phyloP scores from a whole-genome alignment of 2,797 vertebrate species.

The Pipistrellus kuhlii region DNA sequence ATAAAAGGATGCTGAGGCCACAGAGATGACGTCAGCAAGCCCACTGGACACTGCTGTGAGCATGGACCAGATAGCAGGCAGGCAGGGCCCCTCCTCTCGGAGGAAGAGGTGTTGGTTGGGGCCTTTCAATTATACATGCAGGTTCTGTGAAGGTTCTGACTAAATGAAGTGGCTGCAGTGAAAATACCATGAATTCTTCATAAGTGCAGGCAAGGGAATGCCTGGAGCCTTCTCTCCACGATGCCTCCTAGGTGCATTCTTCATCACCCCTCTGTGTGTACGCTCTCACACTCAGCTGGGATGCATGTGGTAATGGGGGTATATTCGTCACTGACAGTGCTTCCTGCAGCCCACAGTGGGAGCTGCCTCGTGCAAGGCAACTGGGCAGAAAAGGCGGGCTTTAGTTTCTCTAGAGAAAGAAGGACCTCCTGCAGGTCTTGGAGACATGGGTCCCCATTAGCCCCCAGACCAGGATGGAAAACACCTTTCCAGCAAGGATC shows the following conservation, averaged over 20 bases:
- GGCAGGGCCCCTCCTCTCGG: background rate
- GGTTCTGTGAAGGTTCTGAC: conserved; percentile 82
- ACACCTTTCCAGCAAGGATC: background rate
- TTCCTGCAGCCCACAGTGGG: background rate
- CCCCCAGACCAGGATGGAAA: background rate
- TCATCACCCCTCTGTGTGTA: conserved; percentile 62
- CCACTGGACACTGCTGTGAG: background rate
- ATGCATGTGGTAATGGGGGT: conserved; percentile 80
- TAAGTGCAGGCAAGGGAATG: conserved; percentile 81
- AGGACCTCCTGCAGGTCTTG: background rate
- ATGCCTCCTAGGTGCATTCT: conserved; percentile 84
- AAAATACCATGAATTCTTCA: conserved; percentile 86
- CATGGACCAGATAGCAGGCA: too few relatives aligned
- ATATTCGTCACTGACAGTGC: conserved; percentile 81
- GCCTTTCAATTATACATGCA: conserved; percentile 83
- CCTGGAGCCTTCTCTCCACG: conserved; percentile 81
- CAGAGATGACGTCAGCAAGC: background rate
- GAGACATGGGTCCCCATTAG: background rate
- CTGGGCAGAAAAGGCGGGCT: background rate
- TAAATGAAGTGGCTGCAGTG: conserved; percentile 81
- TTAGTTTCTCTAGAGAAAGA: background rate
- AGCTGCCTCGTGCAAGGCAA: background rate
- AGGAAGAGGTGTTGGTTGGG: conserved; percentile 13
- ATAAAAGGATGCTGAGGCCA: background rate
- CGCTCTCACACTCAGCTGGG: conserved; percentile 67